A percentile compares a stretch with the other conserved stretches of the same genome.
phyloP scores from a whole-genome alignment of 2,888 invertebrate genomes.

The Rosalia funebris region DNA sequence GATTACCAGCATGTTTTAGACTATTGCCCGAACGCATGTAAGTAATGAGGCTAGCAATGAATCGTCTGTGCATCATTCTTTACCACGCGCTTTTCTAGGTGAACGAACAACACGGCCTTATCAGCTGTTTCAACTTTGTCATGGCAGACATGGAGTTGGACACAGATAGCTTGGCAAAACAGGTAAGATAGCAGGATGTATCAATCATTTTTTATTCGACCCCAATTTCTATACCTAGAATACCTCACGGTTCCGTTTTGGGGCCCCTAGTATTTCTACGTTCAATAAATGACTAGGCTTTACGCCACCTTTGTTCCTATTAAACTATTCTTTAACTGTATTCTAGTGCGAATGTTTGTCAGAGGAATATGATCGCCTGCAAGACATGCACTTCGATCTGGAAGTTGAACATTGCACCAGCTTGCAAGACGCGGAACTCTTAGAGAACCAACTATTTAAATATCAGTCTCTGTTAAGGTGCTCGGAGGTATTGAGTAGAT shows the following conservation, averaged over 20 bases:
- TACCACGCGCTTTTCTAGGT: background rate
- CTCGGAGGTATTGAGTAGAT: constrained; percentile 51
- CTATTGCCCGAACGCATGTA: constrained; percentile 14
- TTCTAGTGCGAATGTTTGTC: constrained; percentile 30
- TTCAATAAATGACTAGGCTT: no score
- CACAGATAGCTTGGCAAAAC: constrained; percentile 6
- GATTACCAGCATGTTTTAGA: constrained; percentile 19
- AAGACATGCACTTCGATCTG: constrained; percentile 57
- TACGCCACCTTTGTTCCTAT: no score
- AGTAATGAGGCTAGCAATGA: constrained; percentile 1
- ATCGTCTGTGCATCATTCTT: background rate
- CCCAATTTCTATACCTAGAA: no score
- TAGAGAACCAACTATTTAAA: constrained; percentile 57
- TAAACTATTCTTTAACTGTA: no score
- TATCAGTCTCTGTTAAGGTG: constrained; percentile 55
- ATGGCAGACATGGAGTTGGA: background rate
- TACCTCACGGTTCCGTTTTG: no score
- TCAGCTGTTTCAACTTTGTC: background rate
- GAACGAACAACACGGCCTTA: background rate
- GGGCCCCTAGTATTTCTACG: no score
- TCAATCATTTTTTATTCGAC: no score
- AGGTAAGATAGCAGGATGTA: no score
- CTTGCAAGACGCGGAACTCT: constrained; percentile 57
- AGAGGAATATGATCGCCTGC: constrained; percentile 44
- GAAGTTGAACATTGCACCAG: constrained; percentile 59